These are phyloP conservation scores for Probaryconus sp. DNA, from an alignment of 1,140 invertebrate genomes.

Conservation along the genomic window DNA sequence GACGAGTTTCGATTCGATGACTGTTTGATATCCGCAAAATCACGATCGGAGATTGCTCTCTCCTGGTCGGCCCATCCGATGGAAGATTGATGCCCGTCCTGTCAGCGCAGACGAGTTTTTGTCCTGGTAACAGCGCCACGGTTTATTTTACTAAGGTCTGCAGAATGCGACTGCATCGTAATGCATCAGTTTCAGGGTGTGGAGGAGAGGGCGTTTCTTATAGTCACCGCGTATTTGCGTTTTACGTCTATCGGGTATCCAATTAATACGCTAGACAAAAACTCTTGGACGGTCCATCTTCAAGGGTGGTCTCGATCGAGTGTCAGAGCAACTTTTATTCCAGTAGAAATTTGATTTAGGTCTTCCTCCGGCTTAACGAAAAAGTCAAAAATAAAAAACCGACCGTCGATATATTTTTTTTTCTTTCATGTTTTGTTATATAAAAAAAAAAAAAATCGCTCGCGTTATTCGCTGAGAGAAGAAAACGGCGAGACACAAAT, in stretches of 20 bases:
- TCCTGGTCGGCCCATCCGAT: constrained; percentile 46
- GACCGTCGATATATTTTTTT: neutral
- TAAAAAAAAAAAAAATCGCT: constrained; percentile 15
- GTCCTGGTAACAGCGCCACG: constrained; percentile 48
- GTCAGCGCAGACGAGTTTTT: constrained; percentile 60
- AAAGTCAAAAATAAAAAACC: neutral
- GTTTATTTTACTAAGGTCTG: constrained; percentile 42
- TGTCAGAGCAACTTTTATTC: too few relatives aligned
- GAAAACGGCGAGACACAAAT: constrained; percentile 38
- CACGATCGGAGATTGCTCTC: constrained; percentile 52
- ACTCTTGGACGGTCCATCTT: constrained; percentile 54
- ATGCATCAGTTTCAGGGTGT: constrained; percentile 35
- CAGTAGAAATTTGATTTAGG: too few relatives aligned
- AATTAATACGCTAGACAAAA: constrained; percentile 58
- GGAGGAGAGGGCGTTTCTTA: constrained; percentile 40
- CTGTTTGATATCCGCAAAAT: constrained; percentile 61
- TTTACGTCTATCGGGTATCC: constrained; percentile 58
- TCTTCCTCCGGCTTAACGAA: too few relatives aligned
- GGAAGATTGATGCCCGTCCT: constrained; percentile 59
- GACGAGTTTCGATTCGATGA: constrained; percentile 59
- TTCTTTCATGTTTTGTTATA: neutral
- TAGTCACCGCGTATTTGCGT: constrained; percentile 61
- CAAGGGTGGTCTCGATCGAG: too few relatives aligned
- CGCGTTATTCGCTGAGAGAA: constrained; percentile 15
- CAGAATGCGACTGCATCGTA: constrained; percentile 58